phyloP scores from a whole-genome alignment of 2,797 vertebrate genomes.

The Halcyon smyrnensis region DNA sequence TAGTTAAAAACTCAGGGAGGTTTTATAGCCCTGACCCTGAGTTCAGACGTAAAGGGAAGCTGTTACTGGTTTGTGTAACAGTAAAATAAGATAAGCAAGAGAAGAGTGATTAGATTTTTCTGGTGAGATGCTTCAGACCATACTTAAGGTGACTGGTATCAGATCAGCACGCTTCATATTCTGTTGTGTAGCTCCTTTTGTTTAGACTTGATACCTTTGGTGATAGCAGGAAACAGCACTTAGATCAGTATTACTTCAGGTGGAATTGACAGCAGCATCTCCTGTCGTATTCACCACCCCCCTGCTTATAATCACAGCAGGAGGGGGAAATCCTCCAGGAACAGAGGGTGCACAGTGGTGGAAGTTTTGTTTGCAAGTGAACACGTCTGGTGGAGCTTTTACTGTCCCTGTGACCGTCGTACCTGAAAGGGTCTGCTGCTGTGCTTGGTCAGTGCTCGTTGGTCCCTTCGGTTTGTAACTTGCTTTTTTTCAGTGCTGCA shows the following conservation, averaged over 20 bases:
- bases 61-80: neutral
- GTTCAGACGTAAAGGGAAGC: neutral
- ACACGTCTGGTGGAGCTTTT: fast-evolving
- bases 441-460: neutral
- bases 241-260: neutral
- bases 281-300: fast-evolving
- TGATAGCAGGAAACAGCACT: neutral
- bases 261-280: neutral
- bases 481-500: neutral
- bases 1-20: fast-evolving
- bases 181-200: neutral
- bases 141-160: neutral
- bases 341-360: fast-evolving
- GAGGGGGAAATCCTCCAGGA: neutral
- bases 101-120: neutral
- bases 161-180: fast-evolving
- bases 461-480: neutral
- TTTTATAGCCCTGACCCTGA: neutral
- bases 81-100: neutral
- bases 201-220: neutral
- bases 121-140: neutral
- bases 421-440: fast-evolving
- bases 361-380: neutral
- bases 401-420: fast-evolving
- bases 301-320: neutral